Percentiles rank a stretch among this genome's conserved stretches.
Conservation (phyloP, 2,797 vertebrate species). For the Chiroxiphia lanceolata region DNA sequence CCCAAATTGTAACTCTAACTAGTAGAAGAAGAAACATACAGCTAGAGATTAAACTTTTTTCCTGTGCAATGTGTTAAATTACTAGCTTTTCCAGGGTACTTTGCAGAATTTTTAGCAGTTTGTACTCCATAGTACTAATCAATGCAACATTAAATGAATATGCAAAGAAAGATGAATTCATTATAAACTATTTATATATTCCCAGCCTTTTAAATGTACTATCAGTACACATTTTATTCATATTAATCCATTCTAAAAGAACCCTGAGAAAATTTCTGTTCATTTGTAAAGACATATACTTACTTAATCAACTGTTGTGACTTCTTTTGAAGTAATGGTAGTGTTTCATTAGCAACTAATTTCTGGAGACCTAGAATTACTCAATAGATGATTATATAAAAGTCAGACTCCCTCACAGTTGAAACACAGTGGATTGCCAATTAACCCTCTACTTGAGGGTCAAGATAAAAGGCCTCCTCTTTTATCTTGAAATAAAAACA, state of each 20-base stretch:
- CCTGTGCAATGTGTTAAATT: background rate
- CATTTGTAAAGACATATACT: constrained; percentile 1
- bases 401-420: background rate
- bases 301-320: background rate
- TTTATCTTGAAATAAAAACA: background rate
- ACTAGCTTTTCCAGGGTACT: background rate
- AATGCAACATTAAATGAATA: background rate
- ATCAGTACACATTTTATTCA: background rate
- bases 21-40: background rate
- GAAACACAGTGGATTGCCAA: background rate
- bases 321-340: constrained; percentile 25
- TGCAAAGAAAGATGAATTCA: background rate
- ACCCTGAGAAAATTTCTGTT: background rate
- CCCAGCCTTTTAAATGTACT: background rate
- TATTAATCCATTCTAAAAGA: background rate
- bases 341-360: constrained; percentile 37
- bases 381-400: background rate
- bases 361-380: constrained; percentile 23
- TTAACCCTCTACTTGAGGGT: constrained; percentile 14
- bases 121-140: background rate
- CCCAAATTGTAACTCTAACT: background rate
- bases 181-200: background rate
- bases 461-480: background rate
- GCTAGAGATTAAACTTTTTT: background rate
- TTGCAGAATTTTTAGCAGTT: background rate